phyloP scores from a whole-genome alignment of 2,113 vertebrate species.

The Protobothrops mucrosquamatus region DNA sequence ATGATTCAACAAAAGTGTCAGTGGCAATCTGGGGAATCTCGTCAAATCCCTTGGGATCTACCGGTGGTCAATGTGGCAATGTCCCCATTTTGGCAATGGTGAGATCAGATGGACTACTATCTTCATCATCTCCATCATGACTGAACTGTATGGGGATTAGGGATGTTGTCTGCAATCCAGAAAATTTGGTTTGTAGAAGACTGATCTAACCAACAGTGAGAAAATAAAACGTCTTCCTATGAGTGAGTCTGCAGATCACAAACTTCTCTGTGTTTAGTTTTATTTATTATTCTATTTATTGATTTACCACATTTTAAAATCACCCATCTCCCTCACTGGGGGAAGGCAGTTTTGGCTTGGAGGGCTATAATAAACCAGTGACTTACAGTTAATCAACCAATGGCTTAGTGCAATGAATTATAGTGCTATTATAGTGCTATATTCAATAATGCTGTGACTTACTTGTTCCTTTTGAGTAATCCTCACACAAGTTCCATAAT shows the following conservation, averaged over 20 bases:
- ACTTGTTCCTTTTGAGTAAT: neutral
- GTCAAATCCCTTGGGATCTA: neutral
- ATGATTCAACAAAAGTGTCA: neutral
- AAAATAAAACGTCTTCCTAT: neutral
- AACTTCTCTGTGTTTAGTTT: neutral
- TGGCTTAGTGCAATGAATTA: neutral
- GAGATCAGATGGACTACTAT: neutral
- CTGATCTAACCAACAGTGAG: neutral
- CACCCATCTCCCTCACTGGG: neutral
- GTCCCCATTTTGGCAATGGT: neutral
- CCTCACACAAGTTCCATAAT: neutral
- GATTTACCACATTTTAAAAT: neutral
- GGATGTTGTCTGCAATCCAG: neutral
- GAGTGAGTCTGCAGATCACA: neutral
- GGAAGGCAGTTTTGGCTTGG: neutral
- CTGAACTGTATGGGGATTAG: neutral
- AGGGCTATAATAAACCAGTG: neutral
- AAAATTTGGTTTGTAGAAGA: neutral
- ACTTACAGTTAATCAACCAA: neutral
- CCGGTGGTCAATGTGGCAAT: neutral
- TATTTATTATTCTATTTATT: neutral
- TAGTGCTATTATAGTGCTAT: neutral
- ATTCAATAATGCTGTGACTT: neutral
- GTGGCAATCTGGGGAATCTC: neutral
- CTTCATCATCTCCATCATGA: neutral